Base-by-base conservation (phyloP, 2,113 vertebrate genomes). In the Chionomys nivalis region DNA sequence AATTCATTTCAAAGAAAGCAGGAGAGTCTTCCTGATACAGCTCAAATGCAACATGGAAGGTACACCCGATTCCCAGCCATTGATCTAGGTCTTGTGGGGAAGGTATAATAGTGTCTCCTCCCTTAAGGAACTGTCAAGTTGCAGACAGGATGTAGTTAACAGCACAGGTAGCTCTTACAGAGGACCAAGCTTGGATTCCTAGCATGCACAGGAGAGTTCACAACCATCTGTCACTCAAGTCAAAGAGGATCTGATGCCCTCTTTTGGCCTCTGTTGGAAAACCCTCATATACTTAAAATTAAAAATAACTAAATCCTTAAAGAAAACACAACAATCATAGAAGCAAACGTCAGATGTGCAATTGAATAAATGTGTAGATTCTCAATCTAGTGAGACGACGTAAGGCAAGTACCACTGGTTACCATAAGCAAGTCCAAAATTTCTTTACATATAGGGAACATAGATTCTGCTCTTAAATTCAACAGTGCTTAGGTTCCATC, bases 1-100 rank as follows among this genome's bases (percentile, higher is more conserved):
- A 79, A 93, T 81, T 81, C 83, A 58, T 96, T 88, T 92, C 78
- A 79, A 95, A 33, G 33, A 90, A 70, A 31, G 33, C 31, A 94
- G 42, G 23, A 72, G 12, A 93, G 83, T 82, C 52, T 97, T 17
- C 65, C 39, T 94, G 5, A 58, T 76, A 55, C 17, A 86, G 90
- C 81, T 92, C 72, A 73, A 49, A n/a, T 6, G 6, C 79, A 75
- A 61, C 52, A 65, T 68, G 78, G 61, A 65, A 61, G 49, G 79
- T 58, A 21, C 52, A 39, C 23, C 42, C 92, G 75, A 52, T 73
- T 79, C 72, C n/a, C 70, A 77, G 90, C 13, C 52, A 76, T 28
- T 65, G 66, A 95, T 76, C 33, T 47, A 66, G 19, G 28, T 68
- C 86, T 88, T 47, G 24, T 23, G 72, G 58, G 26, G 5, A 79